Evolutionary conservation across 2,113 vertebrate species (phyloP), one percentile per base, ranked within the genome.

Genomic region (Sinocyclocheilus grahami): DNA sequence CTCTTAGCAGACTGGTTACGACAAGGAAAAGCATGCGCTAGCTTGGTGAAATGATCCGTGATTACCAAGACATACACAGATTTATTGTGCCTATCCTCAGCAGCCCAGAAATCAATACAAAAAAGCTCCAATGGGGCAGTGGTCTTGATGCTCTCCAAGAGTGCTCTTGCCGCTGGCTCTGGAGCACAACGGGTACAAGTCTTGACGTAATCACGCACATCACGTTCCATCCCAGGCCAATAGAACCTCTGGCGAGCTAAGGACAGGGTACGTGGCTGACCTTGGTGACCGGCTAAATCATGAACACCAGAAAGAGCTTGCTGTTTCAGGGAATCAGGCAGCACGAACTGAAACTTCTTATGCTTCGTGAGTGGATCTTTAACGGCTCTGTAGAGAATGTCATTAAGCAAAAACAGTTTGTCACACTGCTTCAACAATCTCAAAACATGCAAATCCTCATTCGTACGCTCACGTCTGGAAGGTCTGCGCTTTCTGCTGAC

Each of bases 41-140:
- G 39, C 72, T 75, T n/a, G 1, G 72, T 74, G 33, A 74, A 46
- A 16, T 76, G 72, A 76, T 76, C 72, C 1, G 11, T 76, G 18
- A 76, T 76, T 3, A 76, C 74, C 11, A 76, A 76, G 5, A 76
- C 74, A 76, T 76, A 27, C 24, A 69, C 65, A 14, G 65, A 69
- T 30, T 69, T 69, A n/a, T n/a, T 75, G 16, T 75, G 46, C 46
- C 46, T 48, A 48, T 48, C 2, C 5, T 48, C 46, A 48, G 46
- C 11, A 2, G 46, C 46, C 46, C 46, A 48, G 46, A 48, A 48
- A 48, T 48, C 11, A 12, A 48, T 48, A 48, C 11, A 48, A 48
- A 48, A 11, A 5, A 48, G 46, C 46, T 48, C 46, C 46, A 48
- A 12, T 48, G 46, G 11, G 46, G 30, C 30, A 37, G 33, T 39